Percentiles rank a stretch among this genome's conserved stretches.
These are phyloP conservation scores for Drosophila pegasa DNA, from an alignment of 2,888 invertebrate genomes.

Conservation along the genomic window DNA sequence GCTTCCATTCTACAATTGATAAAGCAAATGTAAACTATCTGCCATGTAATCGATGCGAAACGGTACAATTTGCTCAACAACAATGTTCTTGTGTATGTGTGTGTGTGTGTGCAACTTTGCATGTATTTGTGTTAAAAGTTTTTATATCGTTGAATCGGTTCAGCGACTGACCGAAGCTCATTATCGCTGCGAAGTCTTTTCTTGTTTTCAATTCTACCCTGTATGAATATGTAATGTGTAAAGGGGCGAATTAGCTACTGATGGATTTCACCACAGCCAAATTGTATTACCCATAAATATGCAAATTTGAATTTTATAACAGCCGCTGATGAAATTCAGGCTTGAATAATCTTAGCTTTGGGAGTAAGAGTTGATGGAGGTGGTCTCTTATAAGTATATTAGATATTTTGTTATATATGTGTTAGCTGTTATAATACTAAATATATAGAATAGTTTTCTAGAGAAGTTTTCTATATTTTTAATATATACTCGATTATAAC, in stretches of 20 bases:
- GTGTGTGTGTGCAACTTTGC: neutral
- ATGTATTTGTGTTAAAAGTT: constrained; percentile 8
- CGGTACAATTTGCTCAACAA: constrained; percentile 24
- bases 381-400: too few relatives aligned
- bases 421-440: too few relatives aligned
- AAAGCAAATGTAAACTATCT: constrained; percentile 35
- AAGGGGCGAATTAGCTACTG: neutral
- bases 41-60: constrained; percentile 42
- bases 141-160: constrained; percentile 18
- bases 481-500: too few relatives aligned
- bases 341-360: too few relatives aligned
- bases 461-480: too few relatives aligned
- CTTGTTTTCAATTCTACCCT: constrained; percentile 22
- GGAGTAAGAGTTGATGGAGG: too few relatives aligned
- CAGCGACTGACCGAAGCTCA: constrained; percentile 12
- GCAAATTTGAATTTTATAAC: too few relatives aligned
- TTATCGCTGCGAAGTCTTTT: constrained; percentile 20
- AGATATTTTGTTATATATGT: too few relatives aligned
- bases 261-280: too few relatives aligned
- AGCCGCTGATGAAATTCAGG: too few relatives aligned
- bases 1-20: constrained; percentile 40
- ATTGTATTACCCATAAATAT: too few relatives aligned
- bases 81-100: constrained; percentile 11
- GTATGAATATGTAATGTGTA: neutral
- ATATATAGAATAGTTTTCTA: too few relatives aligned